Base-by-base conservation (phyloP, 2,113 vertebrate species). In the Pangasianodon hypophthalmus region DNA sequence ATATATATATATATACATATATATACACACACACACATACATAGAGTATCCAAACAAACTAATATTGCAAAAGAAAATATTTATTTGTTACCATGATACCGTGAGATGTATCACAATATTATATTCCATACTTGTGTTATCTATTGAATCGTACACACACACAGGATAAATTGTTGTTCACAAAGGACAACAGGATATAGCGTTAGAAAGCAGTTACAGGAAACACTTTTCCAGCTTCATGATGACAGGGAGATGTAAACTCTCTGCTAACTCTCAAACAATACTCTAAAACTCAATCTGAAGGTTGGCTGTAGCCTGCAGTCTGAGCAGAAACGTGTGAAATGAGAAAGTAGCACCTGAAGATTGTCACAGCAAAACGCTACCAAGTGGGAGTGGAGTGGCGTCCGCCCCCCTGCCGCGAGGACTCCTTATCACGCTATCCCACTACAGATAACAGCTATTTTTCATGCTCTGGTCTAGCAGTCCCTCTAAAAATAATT, bases 311-410 rank as follows among this genome's bases (percentile, higher is more conserved):
- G 32, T 89, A 88, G 75, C 88, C 88, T 16, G 21, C 52, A 84
- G 88, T 85, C 71, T 56, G 84, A 80, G 26, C 86, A 88, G 56
- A 75, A 89, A 88, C 3, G 91, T 90, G 90, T 91, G 89, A 92
- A 91, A 91, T 89, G 86, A 90, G 86, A 91, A 89, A 85, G 67
- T 62, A 87, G 60, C 88, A 91, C 84, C 91, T 88, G 80, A 80
- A 91, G 73, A 93, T 89, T 91, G 85, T 64, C 44, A 84, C 79
- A 91, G 71, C 90, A 86, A 87, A 92, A 60, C 24, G 19, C 32
- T 41, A 44, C 37, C 48, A 84, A 87, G 48, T 84, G 60, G 88
- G 83, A 88, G 67, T 7, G 29, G 73, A 52, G 50, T 18, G 52
- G 69, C 21, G 41, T n/a, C 26, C 29, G 37, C 79, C 69, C 62